phyloP scores from a whole-genome alignment of 2,113 vertebrate species.

The Oncorhynchus keta region DNA sequence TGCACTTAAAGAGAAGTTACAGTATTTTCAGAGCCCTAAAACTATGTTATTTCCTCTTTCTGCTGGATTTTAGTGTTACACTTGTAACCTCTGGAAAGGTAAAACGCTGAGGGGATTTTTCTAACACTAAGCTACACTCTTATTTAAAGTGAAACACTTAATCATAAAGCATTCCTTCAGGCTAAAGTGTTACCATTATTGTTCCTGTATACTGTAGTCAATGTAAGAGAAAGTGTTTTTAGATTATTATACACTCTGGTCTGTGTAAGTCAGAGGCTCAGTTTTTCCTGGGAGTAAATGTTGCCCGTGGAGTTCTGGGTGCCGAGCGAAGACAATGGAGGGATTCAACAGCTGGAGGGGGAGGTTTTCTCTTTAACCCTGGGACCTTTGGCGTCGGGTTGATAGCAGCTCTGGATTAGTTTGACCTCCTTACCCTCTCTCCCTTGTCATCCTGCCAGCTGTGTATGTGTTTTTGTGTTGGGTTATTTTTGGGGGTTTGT shows the following conservation, averaged over 20 bases:
- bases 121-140: too few relatives aligned
- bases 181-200: too few relatives aligned
- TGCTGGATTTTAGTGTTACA: not conserved
- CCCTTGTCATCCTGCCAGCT: constrained; percentile 2
- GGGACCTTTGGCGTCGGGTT: not conserved
- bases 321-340: constrained; percentile 43
- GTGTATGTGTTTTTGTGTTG: not conserved
- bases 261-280: constrained; percentile 40
- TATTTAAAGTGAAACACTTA: too few relatives aligned
- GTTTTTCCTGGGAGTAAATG: constrained; percentile 34
- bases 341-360: constrained; percentile 61
- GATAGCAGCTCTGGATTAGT: not conserved
- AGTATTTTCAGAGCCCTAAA: too few relatives aligned
- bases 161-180: too few relatives aligned
- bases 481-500: not conserved
- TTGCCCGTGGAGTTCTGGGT: constrained; percentile 10
- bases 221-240: not conserved
- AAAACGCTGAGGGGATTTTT: too few relatives aligned
- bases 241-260: not conserved
- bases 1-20: too few relatives aligned
- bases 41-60: not conserved
- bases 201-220: too few relatives aligned
- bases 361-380: not conserved
- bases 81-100: too few relatives aligned
- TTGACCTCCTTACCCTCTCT: not conserved